Evolutionary conservation across 1,140 invertebrate species (phyloP).

Genomic region (Drosophila sechellia): DNA sequence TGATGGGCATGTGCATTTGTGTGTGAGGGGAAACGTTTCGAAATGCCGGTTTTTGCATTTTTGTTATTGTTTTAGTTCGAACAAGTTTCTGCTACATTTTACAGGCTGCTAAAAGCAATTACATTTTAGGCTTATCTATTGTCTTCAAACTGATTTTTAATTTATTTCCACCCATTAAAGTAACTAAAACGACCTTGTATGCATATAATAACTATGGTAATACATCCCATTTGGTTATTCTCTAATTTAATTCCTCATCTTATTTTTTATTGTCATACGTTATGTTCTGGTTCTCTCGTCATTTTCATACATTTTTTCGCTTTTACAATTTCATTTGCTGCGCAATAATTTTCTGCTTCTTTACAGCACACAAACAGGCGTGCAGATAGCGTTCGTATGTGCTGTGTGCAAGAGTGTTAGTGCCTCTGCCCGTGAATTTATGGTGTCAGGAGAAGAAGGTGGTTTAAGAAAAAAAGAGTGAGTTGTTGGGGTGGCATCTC

Average conservation of each 20-base stretch:
- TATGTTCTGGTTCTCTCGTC: slow-evolving; percentile 49
- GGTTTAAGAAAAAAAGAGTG: slow-evolving; percentile 5
- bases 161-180: not conserved
- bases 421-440: slow-evolving; percentile 46
- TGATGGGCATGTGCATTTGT: slow-evolving; percentile 12
- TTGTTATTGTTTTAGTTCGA: slow-evolving; percentile 51
- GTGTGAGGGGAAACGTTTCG: slow-evolving; percentile 34
- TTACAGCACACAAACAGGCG: slow-evolving; percentile 53
- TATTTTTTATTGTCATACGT: slow-evolving; percentile 36
- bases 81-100: slow-evolving; percentile 48
- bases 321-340: slow-evolving; percentile 80
- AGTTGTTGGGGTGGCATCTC: not conserved
- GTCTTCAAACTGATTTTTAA: slow-evolving; percentile 2
- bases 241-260: slow-evolving; percentile 55
- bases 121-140: not conserved
- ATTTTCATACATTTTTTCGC: slow-evolving; percentile 72
- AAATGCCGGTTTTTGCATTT: slow-evolving; percentile 76
- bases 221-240: slow-evolving; percentile 17
- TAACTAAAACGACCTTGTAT: slow-evolving; percentile 8
- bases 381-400: slow-evolving; percentile 20
- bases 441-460: slow-evolving; percentile 38
- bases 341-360: slow-evolving; percentile 82
- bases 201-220: not conserved
- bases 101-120: slow-evolving; percentile 1
- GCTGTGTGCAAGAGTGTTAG: slow-evolving; percentile 22